Base-by-base conservation (phyloP, 2,888 invertebrate species). In the Metellina segmentata region DNA sequence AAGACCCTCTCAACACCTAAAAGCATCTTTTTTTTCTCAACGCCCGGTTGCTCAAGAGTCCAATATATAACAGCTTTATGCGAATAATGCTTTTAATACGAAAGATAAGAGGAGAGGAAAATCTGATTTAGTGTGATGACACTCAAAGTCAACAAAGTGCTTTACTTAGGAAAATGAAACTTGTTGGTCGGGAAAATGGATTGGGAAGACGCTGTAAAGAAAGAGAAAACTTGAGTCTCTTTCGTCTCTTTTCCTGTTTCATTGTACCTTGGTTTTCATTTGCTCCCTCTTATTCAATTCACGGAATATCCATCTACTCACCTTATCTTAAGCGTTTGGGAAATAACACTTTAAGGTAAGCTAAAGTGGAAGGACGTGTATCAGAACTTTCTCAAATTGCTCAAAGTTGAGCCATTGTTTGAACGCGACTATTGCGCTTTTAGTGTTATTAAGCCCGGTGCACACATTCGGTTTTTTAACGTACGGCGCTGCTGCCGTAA, bases 111-210 rank as follows among this genome's bases (percentile, higher is more conserved):
- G 61, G 5, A 61, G 61, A 5, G 34, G 34, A 34, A 34, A 61
- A 61, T 61, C 13, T 61, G 61, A 61, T 61, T 61, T 61, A 61
- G 16, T 16, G 61, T 61, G 61, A 61, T 8, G 61, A 16, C 13
- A 61, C 61, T 16, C 61, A 61, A 61, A 61, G 61, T 61, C 61
- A 61, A 61, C 61, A 61, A 61, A 61, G 61, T 61, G 16, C 61
- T 61, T 61, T 61, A 61, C 61, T 61, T 61, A 61, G 61, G 61
- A 61, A 61, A 61, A 61, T 61, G 61, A 61, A 61, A 61, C 61
- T 61, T 61, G 61, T 61, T 61, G 61, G 61, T 61, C 11, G 61
- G 16, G 61, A 61, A 61, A 61, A 61, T 61, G 61, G 61, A 61
- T 61, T 61, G 61, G 4, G 61, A 8, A 61, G 61, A 61, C 34